Percentiles rank a stretch among this genome's conserved stretches.
Evolutionary conservation across 1,140 invertebrate species (phyloP).

Genomic region (Drosophila pectinifera): DNA sequence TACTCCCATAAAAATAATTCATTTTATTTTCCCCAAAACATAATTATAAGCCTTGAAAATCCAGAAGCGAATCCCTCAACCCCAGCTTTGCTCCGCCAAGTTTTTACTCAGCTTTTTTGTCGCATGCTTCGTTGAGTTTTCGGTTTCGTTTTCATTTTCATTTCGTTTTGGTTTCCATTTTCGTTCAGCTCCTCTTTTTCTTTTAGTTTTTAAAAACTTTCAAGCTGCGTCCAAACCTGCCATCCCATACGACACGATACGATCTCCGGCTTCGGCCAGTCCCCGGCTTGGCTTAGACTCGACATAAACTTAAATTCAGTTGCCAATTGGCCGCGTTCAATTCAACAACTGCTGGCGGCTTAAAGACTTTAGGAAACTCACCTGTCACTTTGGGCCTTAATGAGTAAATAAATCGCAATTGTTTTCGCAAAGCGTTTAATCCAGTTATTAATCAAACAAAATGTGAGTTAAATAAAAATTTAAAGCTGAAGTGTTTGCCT

Average conservation of each 20-base stretch:
- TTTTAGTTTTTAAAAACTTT: conserved; percentile 64
- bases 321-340: conserved; percentile 67
- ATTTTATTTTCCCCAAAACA: not conserved
- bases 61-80: conserved; percentile 25
- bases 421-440: not conserved
- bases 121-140: conserved; percentile 60
- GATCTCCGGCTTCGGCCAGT: conserved; percentile 36
- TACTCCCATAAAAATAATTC: no score
- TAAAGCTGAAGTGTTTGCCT: not conserved
- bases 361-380: conserved; percentile 5
- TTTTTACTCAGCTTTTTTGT: conserved; percentile 48
- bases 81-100: conserved; percentile 1
- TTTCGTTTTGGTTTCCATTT: conserved; percentile 30
- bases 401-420: not conserved
- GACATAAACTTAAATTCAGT: conserved; percentile 55
- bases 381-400: not conserved
- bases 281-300: conserved; percentile 29
- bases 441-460: conserved; percentile 2
- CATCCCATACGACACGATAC: conserved; percentile 21
- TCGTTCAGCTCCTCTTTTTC: conserved; percentile 32
- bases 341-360: conserved; percentile 59
- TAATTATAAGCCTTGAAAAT: conserved; percentile 18
- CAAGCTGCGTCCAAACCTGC: conserved; percentile 56
- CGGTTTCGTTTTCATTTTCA: conserved; percentile 33
- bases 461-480: conserved; percentile 36